Percentiles rank a stretch among this genome's conserved stretches.
These are phyloP conservation scores for Danio jaintianensis DNA, from an alignment of 2,797 vertebrate genomes.

Conservation along the genomic window DNA sequence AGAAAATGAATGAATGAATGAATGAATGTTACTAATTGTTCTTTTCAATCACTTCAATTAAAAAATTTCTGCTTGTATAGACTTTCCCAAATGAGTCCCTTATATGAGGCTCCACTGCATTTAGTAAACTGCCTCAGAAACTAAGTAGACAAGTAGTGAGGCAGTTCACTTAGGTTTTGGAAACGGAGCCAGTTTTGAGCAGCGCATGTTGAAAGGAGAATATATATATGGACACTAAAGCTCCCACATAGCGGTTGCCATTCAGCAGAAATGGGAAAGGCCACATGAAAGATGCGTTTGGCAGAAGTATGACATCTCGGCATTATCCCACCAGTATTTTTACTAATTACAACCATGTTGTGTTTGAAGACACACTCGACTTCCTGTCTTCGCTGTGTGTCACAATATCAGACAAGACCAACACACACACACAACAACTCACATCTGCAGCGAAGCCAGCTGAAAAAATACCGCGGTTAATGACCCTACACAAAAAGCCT, in stretches of 20 bases:
- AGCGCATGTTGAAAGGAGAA: conserved; percentile 21
- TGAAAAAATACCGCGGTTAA: conserved; percentile 48
- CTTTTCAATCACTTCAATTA: too few relatives aligned
- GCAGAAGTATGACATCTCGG: conserved; percentile 50
- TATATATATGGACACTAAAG: conserved; percentile 4
- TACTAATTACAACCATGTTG: conserved; percentile 59
- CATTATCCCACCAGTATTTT: conserved; percentile 52
- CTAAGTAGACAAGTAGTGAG: background rate
- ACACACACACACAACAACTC: conserved; percentile 19
- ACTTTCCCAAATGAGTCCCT: background rate
- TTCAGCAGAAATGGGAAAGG: conserved; percentile 43
- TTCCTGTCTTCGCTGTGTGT: conserved; percentile 21
- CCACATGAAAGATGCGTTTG: conserved; percentile 60
- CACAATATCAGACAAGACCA: conserved; percentile 25
- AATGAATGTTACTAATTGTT: too few relatives aligned
- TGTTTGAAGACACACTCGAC: conserved; percentile 47
- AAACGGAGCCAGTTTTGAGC: conserved; percentile 4
- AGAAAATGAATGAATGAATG: too few relatives aligned
- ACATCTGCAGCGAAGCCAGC: conserved; percentile 29
- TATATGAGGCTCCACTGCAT: background rate
- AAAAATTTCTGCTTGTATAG: background rate
- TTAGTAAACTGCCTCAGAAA: background rate
- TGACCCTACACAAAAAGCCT: conserved; percentile 36
- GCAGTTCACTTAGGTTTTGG: background rate
- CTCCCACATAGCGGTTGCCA: conserved; percentile 31